Conservation (phyloP, 2,888 invertebrate genomes). For the Holacanthella duospinosa region DNA sequence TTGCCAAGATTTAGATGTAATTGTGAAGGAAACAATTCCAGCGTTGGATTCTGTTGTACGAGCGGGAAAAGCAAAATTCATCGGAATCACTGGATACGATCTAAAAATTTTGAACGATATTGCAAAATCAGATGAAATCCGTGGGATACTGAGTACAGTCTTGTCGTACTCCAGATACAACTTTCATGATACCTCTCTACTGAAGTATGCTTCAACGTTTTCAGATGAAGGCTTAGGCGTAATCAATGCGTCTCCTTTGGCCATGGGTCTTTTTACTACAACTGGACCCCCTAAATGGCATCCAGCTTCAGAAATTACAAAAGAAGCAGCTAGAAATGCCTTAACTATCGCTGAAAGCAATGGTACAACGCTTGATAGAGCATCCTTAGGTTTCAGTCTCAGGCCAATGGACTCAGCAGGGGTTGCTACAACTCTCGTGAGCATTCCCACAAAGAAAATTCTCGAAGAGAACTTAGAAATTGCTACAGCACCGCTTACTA, state of each 20-base stretch:
- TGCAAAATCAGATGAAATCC: constrained; percentile 48
- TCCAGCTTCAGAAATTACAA: constrained; percentile 57
- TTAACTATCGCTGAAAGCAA: constrained; percentile 39
- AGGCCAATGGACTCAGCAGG: constrained; percentile 40
- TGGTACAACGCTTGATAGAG: constrained; percentile 29
- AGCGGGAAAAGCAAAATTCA: constrained; percentile 57
- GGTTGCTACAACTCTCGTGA: constrained; percentile 61
- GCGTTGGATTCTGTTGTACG: constrained; percentile 61
- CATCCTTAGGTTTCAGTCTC: constrained; percentile 26
- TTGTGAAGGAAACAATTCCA: constrained; percentile 78
- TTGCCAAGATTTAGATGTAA: constrained; percentile 59
- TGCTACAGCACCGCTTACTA: constrained; percentile 52
- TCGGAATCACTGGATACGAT: constrained; percentile 82
- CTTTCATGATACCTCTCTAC: constrained; percentile 64
- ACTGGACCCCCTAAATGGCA: constrained; percentile 69
- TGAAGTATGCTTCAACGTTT: constrained; percentile 62
- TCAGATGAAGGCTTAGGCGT: constrained; percentile 67
- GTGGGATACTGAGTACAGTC: constrained; percentile 56
- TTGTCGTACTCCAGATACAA: constrained; percentile 71
- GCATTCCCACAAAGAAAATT: constrained; percentile 58
- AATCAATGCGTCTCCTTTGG: constrained; percentile 70
- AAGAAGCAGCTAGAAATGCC: constrained; percentile 53
- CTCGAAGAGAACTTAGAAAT: constrained; percentile 56
- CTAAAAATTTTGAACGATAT: constrained; percentile 63
- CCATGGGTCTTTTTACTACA: constrained; percentile 71